Conservation (phyloP, 2,113 vertebrate species). For the Caracal caracal region DNA sequence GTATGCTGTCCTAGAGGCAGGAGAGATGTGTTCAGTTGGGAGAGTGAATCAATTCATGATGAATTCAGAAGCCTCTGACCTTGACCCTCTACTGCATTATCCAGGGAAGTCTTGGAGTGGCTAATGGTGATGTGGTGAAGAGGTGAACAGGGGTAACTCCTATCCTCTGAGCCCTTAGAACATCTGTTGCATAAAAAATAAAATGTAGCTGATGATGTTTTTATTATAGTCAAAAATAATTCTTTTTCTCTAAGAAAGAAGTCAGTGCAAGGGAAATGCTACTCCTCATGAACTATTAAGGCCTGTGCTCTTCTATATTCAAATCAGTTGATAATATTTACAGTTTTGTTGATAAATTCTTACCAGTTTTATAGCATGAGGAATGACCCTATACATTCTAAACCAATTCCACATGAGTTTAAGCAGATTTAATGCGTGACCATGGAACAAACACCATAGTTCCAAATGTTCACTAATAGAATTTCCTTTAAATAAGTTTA, state of each 20-base stretch:
- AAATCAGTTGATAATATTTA: neutral
- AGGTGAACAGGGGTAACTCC: neutral
- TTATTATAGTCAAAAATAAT: slow-evolving; percentile 6
- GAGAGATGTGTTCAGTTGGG: neutral
- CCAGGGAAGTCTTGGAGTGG: neutral
- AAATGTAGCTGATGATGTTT: neutral
- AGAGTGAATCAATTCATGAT: neutral
- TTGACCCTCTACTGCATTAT: neutral
- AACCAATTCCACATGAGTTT: neutral
- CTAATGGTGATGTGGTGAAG: neutral
- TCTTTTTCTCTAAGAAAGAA: slow-evolving; percentile 19
- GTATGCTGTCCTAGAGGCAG: slow-evolving; percentile 17
- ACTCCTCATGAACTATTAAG: neutral
- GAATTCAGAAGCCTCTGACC: neutral
- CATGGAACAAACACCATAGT: neutral
- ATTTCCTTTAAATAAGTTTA: neutral
- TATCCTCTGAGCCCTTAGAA: neutral
- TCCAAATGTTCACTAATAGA: neutral
- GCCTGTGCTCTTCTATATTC: neutral
- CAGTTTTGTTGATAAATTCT: neutral
- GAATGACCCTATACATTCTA: neutral
- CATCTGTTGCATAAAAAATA: neutral
- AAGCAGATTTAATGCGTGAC: neutral
- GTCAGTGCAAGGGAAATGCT: neutral
- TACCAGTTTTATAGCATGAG: neutral